Evolutionary conservation across 2,113 vertebrate species (phyloP).

Genomic region (Calonectris borealis): DNA sequence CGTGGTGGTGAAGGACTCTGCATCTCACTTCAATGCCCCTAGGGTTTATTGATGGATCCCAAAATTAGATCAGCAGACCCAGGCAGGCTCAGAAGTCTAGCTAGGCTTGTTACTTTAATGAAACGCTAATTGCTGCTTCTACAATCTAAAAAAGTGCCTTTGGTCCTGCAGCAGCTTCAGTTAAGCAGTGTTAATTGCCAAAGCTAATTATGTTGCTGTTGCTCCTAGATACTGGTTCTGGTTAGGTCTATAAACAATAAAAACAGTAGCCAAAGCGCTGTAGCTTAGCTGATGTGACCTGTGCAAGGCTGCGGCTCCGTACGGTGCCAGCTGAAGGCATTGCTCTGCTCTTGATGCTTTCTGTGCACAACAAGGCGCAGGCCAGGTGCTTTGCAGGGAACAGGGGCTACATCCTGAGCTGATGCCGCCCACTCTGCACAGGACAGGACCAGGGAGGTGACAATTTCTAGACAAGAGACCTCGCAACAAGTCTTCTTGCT

Average conservation of each 20-base stretch:
- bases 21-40: neutral
- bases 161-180: constrained; percentile 38
- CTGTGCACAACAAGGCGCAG: neutral
- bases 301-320: neutral
- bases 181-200: constrained; percentile 46
- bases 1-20: neutral
- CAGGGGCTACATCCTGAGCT: neutral
- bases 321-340: accelerated
- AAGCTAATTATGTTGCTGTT: constrained; percentile 53
- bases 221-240: constrained; percentile 32
- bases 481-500: neutral
- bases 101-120: constrained; percentile 29
- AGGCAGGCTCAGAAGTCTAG: neutral
- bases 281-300: neutral
- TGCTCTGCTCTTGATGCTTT: accelerated
- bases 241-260: constrained; percentile 22
- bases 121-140: constrained; percentile 52
- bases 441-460: neutral
- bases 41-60: neutral
- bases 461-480: neutral
- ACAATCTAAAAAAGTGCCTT: constrained; percentile 19
- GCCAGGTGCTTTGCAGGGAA: neutral
- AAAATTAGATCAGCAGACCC: constrained; percentile 38
- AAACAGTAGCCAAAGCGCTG: neutral
- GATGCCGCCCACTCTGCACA: neutral